Base-by-base conservation (phyloP, 2,888 invertebrate species). In the Aporophyla nigra region DNA sequence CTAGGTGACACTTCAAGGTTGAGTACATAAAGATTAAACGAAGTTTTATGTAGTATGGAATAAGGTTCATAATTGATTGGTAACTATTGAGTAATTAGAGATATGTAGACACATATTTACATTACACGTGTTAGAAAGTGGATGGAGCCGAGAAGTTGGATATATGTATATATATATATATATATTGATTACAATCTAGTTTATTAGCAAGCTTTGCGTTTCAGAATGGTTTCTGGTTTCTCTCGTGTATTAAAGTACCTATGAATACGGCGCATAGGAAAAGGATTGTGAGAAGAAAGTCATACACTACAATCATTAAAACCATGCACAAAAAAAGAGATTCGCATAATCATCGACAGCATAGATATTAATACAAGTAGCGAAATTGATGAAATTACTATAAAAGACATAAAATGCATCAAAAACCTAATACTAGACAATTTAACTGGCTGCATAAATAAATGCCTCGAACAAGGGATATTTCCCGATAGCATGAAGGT, bases 1-100 rank as follows among this genome's bases (percentile, higher is more conserved):
- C 16, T 27, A 27, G 14, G 12, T 19, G 68, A 82, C 76, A 68
- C n/a, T 65, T 53, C 68, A 58, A 59, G 76, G 63, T 40, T 58
- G 24, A 7, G 9, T 24, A 69, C 14, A 54, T 76, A 54, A 65
- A 51, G 68, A 76, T 27, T 69, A 54, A 59, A 66, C 14, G n/a
- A 56, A 24, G 4, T 14, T 33, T 71, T 33, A 65, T 6, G 0
- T 7, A 5, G 9, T 14, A 7, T 5, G 1, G 9, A 66, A 68
- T 65, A 76, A 65, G 27, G 58, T 54, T 27, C 2, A 49, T 54
- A 59, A 49, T 76, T 24, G 40, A 14, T 43, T 59, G 59, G 14
- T 21, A 51, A 2, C 7, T 24, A 14, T 65, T 76, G 5, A 9
- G 14, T 65, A 63, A 58, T 51, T 58, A 56, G 1, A 58, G 1